These are phyloP conservation scores for Amblyraja radiata DNA, from an alignment of 2,797 vertebrate species.

Conservation along the genomic window DNA sequence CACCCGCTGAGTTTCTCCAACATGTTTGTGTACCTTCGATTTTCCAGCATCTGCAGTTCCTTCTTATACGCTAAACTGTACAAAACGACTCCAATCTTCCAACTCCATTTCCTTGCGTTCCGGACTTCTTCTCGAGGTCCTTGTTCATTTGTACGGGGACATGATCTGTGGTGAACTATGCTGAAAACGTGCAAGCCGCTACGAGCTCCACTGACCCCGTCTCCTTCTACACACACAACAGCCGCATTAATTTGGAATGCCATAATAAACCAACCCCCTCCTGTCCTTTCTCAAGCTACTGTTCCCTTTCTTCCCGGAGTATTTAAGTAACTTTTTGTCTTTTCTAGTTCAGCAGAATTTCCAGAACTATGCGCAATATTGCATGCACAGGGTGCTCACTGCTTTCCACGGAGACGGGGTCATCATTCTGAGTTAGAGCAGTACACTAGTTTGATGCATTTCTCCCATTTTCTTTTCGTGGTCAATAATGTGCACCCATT, in stretches of 20 bases:
- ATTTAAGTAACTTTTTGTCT: background rate
- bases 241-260: background rate
- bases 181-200: background rate
- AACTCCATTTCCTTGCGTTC: background rate
- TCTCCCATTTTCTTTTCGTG: background rate
- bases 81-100: too few species aligned
- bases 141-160: background rate
- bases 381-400: too few species aligned
- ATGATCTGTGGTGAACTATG: background rate
- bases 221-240: background rate
- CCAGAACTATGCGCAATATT: background rate
- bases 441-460: background rate
- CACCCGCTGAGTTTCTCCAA: too few species aligned
- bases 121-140: background rate
- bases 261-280: background rate
- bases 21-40: too few species aligned
- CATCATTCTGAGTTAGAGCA: too few species aligned
- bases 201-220: background rate
- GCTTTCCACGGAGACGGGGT: background rate
- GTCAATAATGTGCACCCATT: background rate
- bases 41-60: too few species aligned
- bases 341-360: background rate
- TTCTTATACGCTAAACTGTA: too few species aligned
- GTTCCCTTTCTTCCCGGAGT: background rate
- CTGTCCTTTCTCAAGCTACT: background rate